Evolutionary conservation across 1,140 invertebrate genomes (phyloP), one percentile per base, ranked within the genome.

Genomic region (Vollenhovia emeryi): DNA sequence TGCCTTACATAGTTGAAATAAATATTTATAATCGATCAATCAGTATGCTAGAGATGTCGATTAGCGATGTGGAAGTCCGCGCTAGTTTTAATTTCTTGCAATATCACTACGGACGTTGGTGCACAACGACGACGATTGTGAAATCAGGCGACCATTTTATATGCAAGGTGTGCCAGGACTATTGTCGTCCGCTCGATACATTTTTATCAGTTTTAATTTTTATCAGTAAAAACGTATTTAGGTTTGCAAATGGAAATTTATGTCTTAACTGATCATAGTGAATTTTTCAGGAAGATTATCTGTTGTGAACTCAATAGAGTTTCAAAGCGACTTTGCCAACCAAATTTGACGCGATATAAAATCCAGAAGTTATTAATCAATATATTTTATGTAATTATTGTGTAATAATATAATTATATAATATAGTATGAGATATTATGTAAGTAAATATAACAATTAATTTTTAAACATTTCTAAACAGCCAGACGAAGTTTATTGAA

Each of bases 1-100:
- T 75, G 80, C 68, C 68, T 84, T 84, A 78, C 68, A 75, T 85
- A 50, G 57, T 27, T 86, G 74, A 73, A 68, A 52, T 86, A 48
- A 43, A 82, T 82, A 89, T 82, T 82, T 79, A 87, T 75, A 59
- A 48, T 62, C 24, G 36, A 24, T 62, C 11, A 40, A 62, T 18
- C 4, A 45, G 48, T n/a, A 73, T 52, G 82, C 21, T 76, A 50
- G 43, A 87, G 57, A 52, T 64, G 30, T 69, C 73, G 27, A 24
- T 57, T 82, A 43, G 27, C 13, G 43, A 43, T 15, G 18, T 57
- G 24, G 5, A n/a, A 30, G 59, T 73, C 9, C 52, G 2, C 45
- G 27, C 59, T 78, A 71, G 43, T 79, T 79, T 79, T 68, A 11
- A 74, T 85, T 73, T 45, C 11, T 27, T 50, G 48, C 24, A 57